A percentile compares a stretch with the other conserved stretches of the same genome.
These are phyloP conservation scores for Chalcis sispes DNA, from an alignment of 2,888 invertebrate species.

Conservation along the genomic window DNA sequence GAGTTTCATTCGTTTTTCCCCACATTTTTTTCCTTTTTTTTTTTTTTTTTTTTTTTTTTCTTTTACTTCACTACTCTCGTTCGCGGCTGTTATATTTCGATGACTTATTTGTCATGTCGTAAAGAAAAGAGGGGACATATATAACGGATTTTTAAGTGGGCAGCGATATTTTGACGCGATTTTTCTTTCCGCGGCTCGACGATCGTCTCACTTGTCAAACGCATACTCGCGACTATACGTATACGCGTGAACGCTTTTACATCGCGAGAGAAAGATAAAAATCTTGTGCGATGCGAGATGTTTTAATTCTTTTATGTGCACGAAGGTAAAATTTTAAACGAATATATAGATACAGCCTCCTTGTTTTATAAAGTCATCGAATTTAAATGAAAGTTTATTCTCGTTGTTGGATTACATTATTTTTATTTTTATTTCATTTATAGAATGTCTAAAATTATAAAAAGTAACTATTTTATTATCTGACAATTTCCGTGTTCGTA, in stretches of 20 bases:
- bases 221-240: conserved; percentile 37
- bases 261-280: neutral
- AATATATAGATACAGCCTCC: too few species aligned
- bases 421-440: too few species aligned
- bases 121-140: neutral
- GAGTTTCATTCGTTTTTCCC: too few species aligned
- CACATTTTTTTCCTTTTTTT: conserved; percentile 3
- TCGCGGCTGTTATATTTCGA: neutral
- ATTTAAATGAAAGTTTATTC: too few species aligned
- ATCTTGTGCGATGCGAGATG: neutral
- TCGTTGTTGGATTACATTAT: too few species aligned
- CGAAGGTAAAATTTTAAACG: too few species aligned
- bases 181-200: conserved; percentile 38
- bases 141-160: too few species aligned
- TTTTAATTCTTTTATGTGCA: too few species aligned
- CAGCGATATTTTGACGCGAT: conserved; percentile 24
- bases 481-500: too few species aligned
- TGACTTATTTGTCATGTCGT: conserved; percentile 36
- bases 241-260: conserved; percentile 12
- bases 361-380: too few species aligned
- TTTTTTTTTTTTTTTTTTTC: neutral
- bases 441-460: too few species aligned
- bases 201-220: conserved; percentile 52
- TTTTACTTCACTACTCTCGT: neutral
- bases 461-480: too few species aligned